A percentile compares a stretch with the other conserved stretches of the same genome.
phyloP scores from a whole-genome alignment of 2,888 invertebrate genomes.

The Eupeodes luniger region DNA sequence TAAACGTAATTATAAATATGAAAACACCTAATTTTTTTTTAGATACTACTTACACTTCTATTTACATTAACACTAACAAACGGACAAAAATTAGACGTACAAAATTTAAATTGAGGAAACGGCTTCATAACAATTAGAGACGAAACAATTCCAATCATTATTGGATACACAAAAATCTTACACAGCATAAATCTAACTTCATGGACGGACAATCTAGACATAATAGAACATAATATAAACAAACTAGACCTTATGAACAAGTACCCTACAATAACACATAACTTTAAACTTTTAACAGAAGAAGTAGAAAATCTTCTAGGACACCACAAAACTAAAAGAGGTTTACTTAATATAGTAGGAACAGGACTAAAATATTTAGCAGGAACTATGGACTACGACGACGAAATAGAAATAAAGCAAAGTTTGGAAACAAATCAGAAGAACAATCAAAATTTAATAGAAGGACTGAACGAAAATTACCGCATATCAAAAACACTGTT shows the following conservation, averaged over 20 bases:
- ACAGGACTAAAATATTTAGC: too few relatives aligned
- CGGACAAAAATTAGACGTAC: not conserved
- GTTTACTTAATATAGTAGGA: too few relatives aligned
- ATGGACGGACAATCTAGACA: constrained; percentile 27
- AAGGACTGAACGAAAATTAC: not conserved
- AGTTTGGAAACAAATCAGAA: not conserved
- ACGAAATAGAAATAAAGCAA: too few relatives aligned
- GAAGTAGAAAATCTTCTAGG: constrained; percentile 6
- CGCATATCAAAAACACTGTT: not conserved
- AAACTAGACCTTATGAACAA: constrained; percentile 13
- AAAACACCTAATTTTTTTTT: too few relatives aligned
- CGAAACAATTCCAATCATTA: not conserved
- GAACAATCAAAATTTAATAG: not conserved
- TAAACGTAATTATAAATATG: too few relatives aligned
- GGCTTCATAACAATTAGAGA: not conserved
- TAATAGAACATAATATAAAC: constrained; percentile 37
- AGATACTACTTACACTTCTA: not conserved
- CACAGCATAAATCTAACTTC: not conserved
- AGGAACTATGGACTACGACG: too few relatives aligned
- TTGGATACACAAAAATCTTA: not conserved
- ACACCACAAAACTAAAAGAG: too few relatives aligned
- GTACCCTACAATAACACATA: constrained; percentile 16
- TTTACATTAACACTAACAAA: not conserved
- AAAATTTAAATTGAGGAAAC: not conserved
- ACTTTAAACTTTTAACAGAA: not conserved